phyloP scores from a whole-genome alignment of 1,140 invertebrate species.

The Rhysida immarginata region DNA sequence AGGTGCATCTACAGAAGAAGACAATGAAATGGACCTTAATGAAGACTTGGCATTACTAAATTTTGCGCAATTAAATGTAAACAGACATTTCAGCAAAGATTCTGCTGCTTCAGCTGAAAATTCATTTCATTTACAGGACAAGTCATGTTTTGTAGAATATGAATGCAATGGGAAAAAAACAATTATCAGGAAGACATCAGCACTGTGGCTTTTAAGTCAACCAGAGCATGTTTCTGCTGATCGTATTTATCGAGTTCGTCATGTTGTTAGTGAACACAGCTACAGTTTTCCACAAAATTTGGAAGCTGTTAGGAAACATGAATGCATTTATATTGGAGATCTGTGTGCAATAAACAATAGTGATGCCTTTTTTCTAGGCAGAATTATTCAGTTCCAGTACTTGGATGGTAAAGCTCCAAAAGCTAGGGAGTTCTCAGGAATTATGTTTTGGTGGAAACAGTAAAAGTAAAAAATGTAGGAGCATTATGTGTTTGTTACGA shows the following conservation, averaged over 20 bases:
- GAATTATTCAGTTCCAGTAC: not conserved
- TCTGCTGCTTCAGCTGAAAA: not conserved
- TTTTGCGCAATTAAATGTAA: not conserved
- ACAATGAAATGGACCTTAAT: no score
- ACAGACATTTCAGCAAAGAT: not conserved
- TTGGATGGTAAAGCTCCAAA: no score
- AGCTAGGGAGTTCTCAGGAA: no score
- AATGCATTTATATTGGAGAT: not conserved
- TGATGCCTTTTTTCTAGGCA: not conserved
- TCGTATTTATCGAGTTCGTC: not conserved
- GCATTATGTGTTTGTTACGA: no score
- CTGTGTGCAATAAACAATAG: not conserved
- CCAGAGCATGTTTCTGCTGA: not conserved
- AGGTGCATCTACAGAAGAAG: no score
- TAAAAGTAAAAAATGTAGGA: no score
- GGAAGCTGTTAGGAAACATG: not conserved
- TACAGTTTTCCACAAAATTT: not conserved
- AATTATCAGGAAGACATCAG: no score
- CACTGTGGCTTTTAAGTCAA: not conserved
- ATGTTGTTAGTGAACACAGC: not conserved
- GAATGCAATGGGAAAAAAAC: not conserved
- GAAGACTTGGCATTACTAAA: no score
- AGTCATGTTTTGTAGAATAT: not conserved
- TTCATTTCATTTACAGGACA: not conserved
- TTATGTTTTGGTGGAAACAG: no score